phyloP scores from a whole-genome alignment of 2,888 invertebrate species.

The Nudaria mundana region DNA sequence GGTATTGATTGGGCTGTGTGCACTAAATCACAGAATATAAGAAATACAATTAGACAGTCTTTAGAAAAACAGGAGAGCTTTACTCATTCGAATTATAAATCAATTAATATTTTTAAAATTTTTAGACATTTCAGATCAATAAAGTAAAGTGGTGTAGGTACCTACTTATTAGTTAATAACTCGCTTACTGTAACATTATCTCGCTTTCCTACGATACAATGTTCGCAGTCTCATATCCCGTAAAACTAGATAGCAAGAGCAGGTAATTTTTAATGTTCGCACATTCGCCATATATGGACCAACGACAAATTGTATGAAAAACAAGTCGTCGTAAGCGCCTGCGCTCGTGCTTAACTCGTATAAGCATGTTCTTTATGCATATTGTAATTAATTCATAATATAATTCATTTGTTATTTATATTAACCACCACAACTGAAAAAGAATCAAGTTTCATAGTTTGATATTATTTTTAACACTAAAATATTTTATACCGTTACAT shows the following conservation, averaged over 20 bases:
- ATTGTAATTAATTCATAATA: conserved; percentile 1
- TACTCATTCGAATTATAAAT: no score
- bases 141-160: no score
- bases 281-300: conserved; percentile 17
- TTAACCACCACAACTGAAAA: background rate
- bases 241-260: conserved; percentile 16
- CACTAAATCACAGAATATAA: no score
- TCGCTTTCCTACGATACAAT: background rate
- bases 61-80: no score
- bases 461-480: background rate
- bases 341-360: conserved; percentile 18
- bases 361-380: conserved; percentile 5
- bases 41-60: no score
- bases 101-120: no score
- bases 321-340: conserved; percentile 17
- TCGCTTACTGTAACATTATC: no score
- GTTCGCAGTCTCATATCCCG: conserved; percentile 8
- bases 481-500: no score
- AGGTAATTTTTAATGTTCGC: conserved; percentile 31
- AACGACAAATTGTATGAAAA: conserved; percentile 18
- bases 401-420: background rate
- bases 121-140: no score
- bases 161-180: no score
- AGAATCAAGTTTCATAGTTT: background rate
- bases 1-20: no score